phyloP scores from a whole-genome alignment of 2,113 vertebrate species.

The Strigops habroptila region DNA sequence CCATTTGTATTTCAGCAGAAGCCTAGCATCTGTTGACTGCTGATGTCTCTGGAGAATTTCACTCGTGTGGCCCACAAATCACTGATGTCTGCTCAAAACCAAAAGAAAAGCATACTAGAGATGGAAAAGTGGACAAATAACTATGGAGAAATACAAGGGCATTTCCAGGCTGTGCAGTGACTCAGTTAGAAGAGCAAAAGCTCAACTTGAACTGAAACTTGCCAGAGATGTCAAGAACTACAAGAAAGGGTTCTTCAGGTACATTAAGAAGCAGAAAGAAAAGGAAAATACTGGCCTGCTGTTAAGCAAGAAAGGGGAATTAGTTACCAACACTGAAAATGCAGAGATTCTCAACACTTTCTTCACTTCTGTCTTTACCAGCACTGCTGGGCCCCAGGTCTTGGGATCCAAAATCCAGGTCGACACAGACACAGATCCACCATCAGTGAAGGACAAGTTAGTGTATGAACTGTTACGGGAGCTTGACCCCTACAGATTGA shows the following conservation, averaged over 20 bases:
- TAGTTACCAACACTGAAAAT: neutral
- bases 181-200: neutral
- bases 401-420: neutral
- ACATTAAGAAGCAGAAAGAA: neutral
- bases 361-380: neutral
- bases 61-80: neutral
- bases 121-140: neutral
- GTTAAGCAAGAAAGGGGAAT: neutral
- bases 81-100: neutral
- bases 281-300: neutral
- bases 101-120: neutral
- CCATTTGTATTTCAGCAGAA: neutral
- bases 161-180: neutral
- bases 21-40: neutral
- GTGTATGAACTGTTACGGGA: neutral
- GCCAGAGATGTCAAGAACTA: neutral
- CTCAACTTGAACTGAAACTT: neutral
- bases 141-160: neutral
- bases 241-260: neutral
- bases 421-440: neutral
- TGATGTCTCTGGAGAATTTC: neutral
- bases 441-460: neutral
- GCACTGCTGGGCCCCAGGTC: neutral
- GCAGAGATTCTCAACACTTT: neutral
- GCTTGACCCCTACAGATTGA: neutral